phyloP scores from a whole-genome alignment of 1,140 invertebrate species.

The Calephelis nemesis region DNA sequence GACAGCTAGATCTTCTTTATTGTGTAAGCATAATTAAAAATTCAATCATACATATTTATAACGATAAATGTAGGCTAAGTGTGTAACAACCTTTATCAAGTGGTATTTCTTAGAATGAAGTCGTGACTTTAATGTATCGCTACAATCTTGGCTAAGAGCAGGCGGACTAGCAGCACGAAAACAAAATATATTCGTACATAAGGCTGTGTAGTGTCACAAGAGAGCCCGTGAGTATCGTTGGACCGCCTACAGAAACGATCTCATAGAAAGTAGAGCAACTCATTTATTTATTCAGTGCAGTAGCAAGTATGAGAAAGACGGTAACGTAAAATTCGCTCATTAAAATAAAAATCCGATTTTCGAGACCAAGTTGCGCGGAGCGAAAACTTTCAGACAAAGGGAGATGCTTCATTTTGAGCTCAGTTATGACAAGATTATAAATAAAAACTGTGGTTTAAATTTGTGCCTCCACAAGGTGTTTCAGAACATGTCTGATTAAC shows the following conservation, averaged over 20 bases:
- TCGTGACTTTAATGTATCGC: conserved; percentile 60
- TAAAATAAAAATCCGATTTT: conserved; percentile 78
- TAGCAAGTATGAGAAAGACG: conserved; percentile 69
- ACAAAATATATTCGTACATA: conserved; percentile 37
- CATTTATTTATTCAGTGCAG: conserved; percentile 77
- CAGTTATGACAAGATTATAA: too few species aligned
- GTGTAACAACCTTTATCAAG: conserved; percentile 34
- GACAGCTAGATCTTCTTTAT: conserved; percentile 7
- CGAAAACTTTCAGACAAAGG: conserved; percentile 61
- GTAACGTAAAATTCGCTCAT: conserved; percentile 71
- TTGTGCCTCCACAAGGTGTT: too few species aligned
- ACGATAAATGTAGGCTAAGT: conserved; percentile 22
- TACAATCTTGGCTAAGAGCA: conserved; percentile 50
- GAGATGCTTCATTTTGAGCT: too few species aligned
- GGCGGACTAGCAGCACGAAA: conserved; percentile 39
- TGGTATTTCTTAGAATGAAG: conserved; percentile 51
- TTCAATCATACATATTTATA: not conserved
- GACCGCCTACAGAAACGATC: conserved; percentile 72
- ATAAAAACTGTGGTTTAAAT: too few species aligned
- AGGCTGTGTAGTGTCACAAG: conserved; percentile 46
- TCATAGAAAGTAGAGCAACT: conserved; percentile 78
- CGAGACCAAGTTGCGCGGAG: conserved; percentile 68
- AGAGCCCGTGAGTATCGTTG: conserved; percentile 49
- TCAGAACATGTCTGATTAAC: too few species aligned
- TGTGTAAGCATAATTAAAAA: conserved; percentile 3